Conservation (phyloP, 2,797 vertebrate species). For the Cuniculus paca region DNA sequence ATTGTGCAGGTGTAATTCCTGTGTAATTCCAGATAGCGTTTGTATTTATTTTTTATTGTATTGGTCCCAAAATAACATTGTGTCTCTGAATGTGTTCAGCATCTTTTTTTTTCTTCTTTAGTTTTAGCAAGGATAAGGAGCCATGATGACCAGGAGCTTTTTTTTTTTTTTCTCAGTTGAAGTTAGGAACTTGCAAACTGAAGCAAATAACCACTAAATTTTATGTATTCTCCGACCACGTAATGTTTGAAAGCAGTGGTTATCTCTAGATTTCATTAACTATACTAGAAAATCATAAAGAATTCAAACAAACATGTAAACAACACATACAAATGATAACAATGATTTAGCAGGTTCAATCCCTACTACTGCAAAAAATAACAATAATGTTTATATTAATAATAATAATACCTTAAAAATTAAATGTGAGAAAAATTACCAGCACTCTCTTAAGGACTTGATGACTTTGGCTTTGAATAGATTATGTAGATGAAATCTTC, state of each 20-base stretch:
- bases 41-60: background rate
- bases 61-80: background rate
- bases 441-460: fast-evolving
- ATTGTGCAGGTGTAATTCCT: background rate
- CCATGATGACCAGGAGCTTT: background rate
- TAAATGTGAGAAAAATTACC: background rate
- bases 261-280: background rate
- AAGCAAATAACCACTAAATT: background rate
- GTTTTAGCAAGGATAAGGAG: background rate
- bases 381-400: background rate
- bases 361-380: background rate
- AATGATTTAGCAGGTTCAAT: background rate
- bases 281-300: background rate
- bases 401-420: background rate
- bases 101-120: background rate
- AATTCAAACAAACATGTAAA: background rate
- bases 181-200: slow-evolving; percentile 16
- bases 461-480: background rate
- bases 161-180: background rate
- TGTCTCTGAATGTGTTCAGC: background rate
- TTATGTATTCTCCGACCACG: background rate
- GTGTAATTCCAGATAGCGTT: background rate
- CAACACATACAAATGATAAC: background rate
- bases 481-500: background rate
- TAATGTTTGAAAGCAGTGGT: background rate